These are phyloP conservation scores for Heliornis fulica DNA, from an alignment of 2,113 vertebrate species.

Conservation along the genomic window DNA sequence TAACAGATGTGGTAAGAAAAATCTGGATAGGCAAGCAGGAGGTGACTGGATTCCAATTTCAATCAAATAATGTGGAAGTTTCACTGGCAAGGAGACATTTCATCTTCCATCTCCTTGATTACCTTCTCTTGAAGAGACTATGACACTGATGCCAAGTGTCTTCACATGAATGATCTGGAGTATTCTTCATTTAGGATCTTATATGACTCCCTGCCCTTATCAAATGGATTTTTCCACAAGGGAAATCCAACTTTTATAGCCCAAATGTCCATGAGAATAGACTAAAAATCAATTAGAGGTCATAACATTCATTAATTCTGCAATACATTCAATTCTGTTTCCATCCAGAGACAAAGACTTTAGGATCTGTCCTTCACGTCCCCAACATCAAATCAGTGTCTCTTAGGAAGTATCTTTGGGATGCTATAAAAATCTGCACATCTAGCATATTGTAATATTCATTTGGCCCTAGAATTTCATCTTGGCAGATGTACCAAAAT, in stretches of 20 bases:
- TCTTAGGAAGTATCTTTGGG: not conserved
- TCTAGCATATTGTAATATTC: not conserved
- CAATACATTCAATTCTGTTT: not conserved
- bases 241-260: not conserved
- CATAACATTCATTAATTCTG: not conserved
- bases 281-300: not conserved
- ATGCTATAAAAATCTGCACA: not conserved
- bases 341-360: not conserved
- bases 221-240: not conserved
- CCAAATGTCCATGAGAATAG: not conserved
- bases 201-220: not conserved
- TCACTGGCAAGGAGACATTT: not conserved
- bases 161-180: not conserved
- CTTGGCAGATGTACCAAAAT: conserved; percentile 10
- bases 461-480: not conserved
- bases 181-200: not conserved
- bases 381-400: not conserved
- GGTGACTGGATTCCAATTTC: conserved; percentile 27
- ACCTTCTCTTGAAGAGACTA: not conserved
- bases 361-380: not conserved
- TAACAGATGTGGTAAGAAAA: conserved; percentile 59
- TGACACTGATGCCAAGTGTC: not conserved
- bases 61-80: not conserved
- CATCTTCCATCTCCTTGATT: conserved; percentile 26
- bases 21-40: not conserved